phyloP scores from a whole-genome alignment of 2,113 vertebrate genomes.

The Neopipo cinnamomea region DNA sequence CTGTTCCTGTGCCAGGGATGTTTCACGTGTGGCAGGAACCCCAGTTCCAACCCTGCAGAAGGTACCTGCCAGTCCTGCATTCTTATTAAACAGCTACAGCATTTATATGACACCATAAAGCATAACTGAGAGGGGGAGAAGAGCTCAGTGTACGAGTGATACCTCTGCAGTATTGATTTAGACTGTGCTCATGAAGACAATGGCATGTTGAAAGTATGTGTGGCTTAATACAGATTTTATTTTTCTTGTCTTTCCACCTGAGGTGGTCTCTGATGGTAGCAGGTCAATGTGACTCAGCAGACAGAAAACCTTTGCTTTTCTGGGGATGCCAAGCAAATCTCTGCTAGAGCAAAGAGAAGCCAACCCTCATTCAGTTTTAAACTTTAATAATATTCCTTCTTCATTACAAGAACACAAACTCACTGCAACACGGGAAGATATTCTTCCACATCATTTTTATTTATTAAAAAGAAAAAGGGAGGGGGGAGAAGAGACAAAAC shows the following conservation, averaged over 20 bases:
- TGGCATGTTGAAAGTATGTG: background rate
- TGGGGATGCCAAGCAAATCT: background rate
- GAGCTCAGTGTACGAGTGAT: background rate
- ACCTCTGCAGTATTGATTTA: background rate
- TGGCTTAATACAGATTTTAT: background rate
- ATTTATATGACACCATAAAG: background rate
- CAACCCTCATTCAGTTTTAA: background rate
- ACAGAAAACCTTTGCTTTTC: background rate
- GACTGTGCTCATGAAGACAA: background rate
- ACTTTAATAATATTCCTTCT: background rate
- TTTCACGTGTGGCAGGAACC: background rate
- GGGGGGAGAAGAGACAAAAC: background rate
- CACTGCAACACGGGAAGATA: background rate
- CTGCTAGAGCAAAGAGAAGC: background rate
- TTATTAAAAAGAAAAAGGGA: background rate
- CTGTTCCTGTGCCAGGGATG: background rate
- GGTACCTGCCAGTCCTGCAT: background rate
- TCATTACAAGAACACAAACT: background rate
- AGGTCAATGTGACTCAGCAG: background rate
- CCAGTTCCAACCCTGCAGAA: background rate
- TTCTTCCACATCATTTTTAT: background rate
- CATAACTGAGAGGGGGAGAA: background rate
- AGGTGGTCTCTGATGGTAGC: background rate
- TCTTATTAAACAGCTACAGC: background rate
- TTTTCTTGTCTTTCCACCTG: background rate